A percentile compares a stretch with the other conserved stretches of the same genome.
Evolutionary conservation across 2,113 vertebrate genomes (phyloP).

Genomic region (Ascaphus truei): DNA sequence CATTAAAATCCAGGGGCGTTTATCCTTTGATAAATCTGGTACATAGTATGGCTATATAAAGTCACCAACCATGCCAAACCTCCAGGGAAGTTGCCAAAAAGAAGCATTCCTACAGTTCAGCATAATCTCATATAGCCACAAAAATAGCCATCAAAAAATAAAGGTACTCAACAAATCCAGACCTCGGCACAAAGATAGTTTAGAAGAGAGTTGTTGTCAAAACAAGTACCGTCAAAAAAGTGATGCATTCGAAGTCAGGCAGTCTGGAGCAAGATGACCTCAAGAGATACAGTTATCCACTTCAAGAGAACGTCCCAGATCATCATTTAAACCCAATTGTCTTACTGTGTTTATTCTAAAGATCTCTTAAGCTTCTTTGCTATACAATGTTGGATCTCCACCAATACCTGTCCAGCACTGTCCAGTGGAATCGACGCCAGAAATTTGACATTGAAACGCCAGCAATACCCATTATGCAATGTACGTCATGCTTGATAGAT

Average conservation of each 20-base stretch:
- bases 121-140: no score
- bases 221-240: neutral
- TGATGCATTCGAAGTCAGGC: constrained; percentile 17
- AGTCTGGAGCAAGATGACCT: constrained; percentile 35
- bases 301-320: neutral
- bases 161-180: neutral
- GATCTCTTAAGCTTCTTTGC: neutral
- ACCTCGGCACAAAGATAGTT: neutral
- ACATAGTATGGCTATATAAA: no score
- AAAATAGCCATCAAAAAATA: no score
- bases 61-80: no score
- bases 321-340: neutral
- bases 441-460: no score
- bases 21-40: no score
- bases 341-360: neutral
- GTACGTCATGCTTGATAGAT: no score
- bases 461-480: no score
- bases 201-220: neutral
- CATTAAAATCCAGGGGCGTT: no score
- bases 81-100: no score
- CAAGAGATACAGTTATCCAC: neutral
- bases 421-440: no score
- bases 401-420: neutral
- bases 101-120: no score
- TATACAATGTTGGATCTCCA: neutral